These are phyloP conservation scores for Atherinosoma microstoma DNA, from an alignment of 2,797 vertebrate species.

Conservation along the genomic window DNA sequence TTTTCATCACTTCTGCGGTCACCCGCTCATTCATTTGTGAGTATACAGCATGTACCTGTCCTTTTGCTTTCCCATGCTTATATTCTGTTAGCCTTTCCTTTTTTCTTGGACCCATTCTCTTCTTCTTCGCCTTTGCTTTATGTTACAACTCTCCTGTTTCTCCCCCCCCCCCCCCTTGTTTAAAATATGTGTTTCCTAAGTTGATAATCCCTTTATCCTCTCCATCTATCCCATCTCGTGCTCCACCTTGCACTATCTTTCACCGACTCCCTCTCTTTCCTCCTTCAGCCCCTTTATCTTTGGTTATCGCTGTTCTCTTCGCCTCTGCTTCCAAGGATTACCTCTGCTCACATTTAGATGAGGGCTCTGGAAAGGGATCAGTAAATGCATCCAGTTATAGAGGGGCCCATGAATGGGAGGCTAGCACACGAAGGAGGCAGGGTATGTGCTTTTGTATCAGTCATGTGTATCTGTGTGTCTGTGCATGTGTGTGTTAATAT, in stretches of 20 bases:
- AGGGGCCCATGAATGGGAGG: constrained; percentile 72
- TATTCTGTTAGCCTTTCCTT: constrained; percentile 23
- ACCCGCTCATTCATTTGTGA: constrained; percentile 73
- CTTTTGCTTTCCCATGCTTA: constrained; percentile 35
- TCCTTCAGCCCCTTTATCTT: constrained; percentile 59
- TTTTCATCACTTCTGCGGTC: constrained; percentile 67
- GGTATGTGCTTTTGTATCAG: constrained; percentile 59
- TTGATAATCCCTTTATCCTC: constrained; percentile 68
- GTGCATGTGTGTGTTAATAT: constrained; percentile 55
- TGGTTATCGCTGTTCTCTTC: constrained; percentile 65
- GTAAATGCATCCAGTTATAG: constrained; percentile 65
- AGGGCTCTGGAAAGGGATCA: constrained; percentile 67
- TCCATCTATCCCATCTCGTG: constrained; percentile 67
- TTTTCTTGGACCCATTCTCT: constrained; percentile 10
- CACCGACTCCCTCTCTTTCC: constrained; percentile 43
- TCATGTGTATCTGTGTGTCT: constrained; percentile 56
- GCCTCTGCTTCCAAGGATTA: constrained; percentile 72
- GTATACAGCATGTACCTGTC: constrained; percentile 69
- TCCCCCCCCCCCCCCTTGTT: constrained; percentile 24
- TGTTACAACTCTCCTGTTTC: constrained; percentile 52
- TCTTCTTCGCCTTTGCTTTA: constrained; percentile 34
- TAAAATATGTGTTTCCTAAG: constrained; percentile 61
- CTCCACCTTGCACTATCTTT: constrained; percentile 57
- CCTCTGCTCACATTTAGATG: constrained; percentile 72
- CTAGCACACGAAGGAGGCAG: constrained; percentile 57